Evolutionary conservation across 2,797 vertebrate genomes (phyloP).

Genomic region (Falco columbarius): DNA sequence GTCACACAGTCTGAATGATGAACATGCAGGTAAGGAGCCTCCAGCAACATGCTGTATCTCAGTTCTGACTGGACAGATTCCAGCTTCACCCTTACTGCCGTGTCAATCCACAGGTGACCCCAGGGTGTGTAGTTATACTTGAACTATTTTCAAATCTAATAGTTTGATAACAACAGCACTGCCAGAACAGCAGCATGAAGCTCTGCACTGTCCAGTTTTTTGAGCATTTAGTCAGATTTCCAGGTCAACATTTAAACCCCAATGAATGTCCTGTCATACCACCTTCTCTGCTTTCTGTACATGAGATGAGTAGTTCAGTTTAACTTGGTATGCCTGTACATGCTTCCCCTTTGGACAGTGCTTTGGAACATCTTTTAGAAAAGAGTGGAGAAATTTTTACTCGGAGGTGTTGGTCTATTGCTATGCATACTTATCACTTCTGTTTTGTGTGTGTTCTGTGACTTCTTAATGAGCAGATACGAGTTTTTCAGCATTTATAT

Average conservation of each 20-base stretch:
- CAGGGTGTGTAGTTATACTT: neutral
- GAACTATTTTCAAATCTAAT: neutral
- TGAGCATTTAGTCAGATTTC: neutral
- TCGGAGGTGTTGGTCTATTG: neutral
- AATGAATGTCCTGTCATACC: neutral
- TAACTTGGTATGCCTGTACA: neutral
- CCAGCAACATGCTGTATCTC: neutral
- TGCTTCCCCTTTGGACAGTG: neutral
- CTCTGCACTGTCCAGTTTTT: neutral
- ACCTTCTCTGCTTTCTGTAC: neutral
- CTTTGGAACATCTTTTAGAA: neutral
- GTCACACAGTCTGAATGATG: neutral
- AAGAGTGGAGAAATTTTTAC: neutral
- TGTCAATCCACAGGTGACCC: neutral
- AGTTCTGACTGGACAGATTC: neutral
- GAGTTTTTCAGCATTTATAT: neutral
- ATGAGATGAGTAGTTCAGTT: neutral
- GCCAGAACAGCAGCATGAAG: neutral
- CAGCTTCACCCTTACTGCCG: neutral
- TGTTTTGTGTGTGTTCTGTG: neutral
- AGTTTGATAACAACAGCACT: neutral
- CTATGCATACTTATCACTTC: neutral
- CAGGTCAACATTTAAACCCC: neutral
- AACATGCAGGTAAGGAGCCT: neutral
- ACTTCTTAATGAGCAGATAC: neutral